Evolutionary conservation across 2,888 invertebrate species (phyloP), one percentile per base, ranked within the genome.

Genomic region (Creontiades dilutus): DNA sequence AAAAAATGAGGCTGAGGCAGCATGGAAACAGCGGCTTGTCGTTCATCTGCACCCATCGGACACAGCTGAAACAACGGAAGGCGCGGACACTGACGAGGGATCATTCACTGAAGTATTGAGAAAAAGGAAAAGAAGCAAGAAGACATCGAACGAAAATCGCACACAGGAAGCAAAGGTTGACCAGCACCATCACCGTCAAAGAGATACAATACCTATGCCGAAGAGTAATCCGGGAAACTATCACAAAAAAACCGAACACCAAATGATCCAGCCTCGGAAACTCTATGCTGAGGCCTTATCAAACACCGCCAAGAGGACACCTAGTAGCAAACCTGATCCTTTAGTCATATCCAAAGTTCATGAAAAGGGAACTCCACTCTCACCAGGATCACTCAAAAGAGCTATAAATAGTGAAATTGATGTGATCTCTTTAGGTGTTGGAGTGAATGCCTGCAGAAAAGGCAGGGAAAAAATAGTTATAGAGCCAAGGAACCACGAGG

Each of bases 401-500:
- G 57, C 57, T n/a, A 16, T 52, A 2, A 52, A 3, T 0, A 57
- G n/a, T 0, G 57, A 57, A n/a, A 16, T 57, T 57, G 13, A 57
- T 57, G 57, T 57, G 0, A n/a, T 57, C 57, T 57, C n/a, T 2
- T n/a, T 57, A 5, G 57, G 19, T 16, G 57, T 57, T 0, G n/a
- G n/a, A 5, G 57, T 57, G 0, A n/a, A 57, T 16, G 57, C 57
- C n/a, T 57, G 57, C 57, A n/a, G 57, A n/a, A 37, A 37, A 7
- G 37, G 37, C 7, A 75, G 13, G 7, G 27, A 75, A 2, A 75
- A 75, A 19, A 5, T 75, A 13, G 4, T 76, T 4, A 0, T 76
- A 27, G 76, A 5, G 76, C 76, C 76, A 5, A 19, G 76, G 27
- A 76, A 76, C 76, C 27, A 75, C 0, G 75, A 76, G 76, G 76